A percentile compares a stretch with the other conserved stretches of the same genome.
Conservation (phyloP, 2,113 vertebrate species). For the Stictonetta naevosa region DNA sequence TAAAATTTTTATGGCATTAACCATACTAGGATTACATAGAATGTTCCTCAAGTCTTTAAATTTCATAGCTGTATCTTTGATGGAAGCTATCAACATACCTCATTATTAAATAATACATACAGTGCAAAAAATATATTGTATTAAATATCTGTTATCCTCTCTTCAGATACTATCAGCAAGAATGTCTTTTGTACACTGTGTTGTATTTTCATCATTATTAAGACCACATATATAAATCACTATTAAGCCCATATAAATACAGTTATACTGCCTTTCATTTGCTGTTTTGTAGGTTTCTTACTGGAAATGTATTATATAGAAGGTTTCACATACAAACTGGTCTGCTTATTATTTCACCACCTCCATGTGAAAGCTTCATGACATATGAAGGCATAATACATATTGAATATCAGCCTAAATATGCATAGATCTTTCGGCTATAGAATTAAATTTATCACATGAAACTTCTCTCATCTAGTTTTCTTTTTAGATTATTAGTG, state of each 20-base stretch:
- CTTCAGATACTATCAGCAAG: not conserved
- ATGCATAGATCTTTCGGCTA: not conserved
- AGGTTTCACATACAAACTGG: not conserved
- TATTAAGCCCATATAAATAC: not conserved
- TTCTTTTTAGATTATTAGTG: not conserved
- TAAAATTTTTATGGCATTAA: not conserved
- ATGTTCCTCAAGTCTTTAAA: not conserved
- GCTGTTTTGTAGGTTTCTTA: not conserved
- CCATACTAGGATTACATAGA: not conserved
- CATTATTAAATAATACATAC: not conserved
- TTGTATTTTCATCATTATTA: not conserved
- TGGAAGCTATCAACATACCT: not conserved
- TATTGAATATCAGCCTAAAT: not conserved
- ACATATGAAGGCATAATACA: not conserved
- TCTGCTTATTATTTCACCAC: not conserved
- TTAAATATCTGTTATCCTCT: not conserved
- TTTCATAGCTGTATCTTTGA: not conserved
- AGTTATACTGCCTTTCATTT: not conserved
- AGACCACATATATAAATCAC: not conserved
- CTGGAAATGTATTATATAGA: not conserved
- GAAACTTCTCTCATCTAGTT: not conserved
- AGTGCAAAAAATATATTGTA: not conserved
- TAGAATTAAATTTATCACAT: not conserved
- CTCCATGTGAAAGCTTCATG: not conserved
- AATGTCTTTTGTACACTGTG: fast-evolving